These are phyloP conservation scores for Zaprionus obscuricornis DNA, from an alignment of 2,888 invertebrate species.

Conservation along the genomic window DNA sequence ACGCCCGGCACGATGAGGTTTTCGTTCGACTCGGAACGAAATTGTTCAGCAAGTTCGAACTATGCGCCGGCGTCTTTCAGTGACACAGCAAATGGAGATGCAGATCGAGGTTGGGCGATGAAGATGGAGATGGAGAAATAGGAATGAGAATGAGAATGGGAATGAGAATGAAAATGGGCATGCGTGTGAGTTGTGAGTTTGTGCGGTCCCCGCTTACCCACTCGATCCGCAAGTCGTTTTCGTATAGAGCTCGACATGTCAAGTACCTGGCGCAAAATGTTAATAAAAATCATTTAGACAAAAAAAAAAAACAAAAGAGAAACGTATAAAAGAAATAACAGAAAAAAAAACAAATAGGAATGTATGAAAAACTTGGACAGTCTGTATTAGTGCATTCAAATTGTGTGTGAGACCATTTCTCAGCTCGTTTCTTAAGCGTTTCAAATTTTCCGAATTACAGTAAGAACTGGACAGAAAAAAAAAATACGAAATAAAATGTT, in stretches of 20 bases:
- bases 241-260: no score
- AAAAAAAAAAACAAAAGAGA: conserved; percentile 40
- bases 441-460: conserved; percentile 69
- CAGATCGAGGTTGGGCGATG: no score
- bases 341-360: conserved; percentile 37
- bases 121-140: no score
- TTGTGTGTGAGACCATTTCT: conserved; percentile 77
- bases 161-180: conserved; percentile 50
- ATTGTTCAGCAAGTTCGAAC: conserved; percentile 33
- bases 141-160: no score
- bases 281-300: conserved; percentile 74
- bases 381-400: conserved; percentile 64
- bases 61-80: conserved; percentile 76
- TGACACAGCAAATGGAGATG: conserved; percentile 73
- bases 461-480: conserved; percentile 25
- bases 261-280: conserved; percentile 71
- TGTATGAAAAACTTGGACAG: conserved; percentile 3
- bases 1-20: conserved; percentile 53
- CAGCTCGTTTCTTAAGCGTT: conserved; percentile 79
- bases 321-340: conserved; percentile 33
- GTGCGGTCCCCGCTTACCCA: conserved; percentile 25
- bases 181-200: conserved; percentile 54
- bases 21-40: conserved; percentile 21
- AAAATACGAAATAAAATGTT: conserved; percentile 45
- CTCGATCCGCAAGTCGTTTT: background rate